Conservation (phyloP, 2,888 invertebrate genomes). For the Ormyrus pomaceus region DNA sequence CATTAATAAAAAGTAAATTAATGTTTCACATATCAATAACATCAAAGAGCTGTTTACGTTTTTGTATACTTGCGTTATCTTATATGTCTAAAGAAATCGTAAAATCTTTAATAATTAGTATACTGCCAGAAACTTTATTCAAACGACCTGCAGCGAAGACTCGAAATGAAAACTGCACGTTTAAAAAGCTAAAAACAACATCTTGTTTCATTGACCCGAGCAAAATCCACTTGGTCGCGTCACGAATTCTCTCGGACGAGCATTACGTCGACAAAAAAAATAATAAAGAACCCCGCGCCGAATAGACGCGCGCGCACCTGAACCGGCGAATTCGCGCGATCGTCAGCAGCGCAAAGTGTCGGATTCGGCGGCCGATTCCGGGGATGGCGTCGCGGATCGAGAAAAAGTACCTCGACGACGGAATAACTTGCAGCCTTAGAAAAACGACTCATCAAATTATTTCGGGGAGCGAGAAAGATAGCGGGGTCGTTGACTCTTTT, state of each 20-base stretch:
- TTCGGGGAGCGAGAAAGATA: conserved; percentile 48
- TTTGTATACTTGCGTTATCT: too few relatives aligned
- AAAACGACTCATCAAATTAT: conserved; percentile 69
- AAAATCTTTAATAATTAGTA: too few relatives aligned
- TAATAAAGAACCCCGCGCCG: not conserved
- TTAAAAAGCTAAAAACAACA: not conserved
- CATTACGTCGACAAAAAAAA: not conserved
- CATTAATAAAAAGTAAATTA: too few relatives aligned
- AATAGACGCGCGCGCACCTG: not conserved
- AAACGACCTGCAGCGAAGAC: too few relatives aligned
- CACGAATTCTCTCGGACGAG: not conserved
- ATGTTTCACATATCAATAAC: too few relatives aligned
- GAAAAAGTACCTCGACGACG: conserved; percentile 8
- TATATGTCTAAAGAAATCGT: too few relatives aligned
- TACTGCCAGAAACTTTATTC: too few relatives aligned
- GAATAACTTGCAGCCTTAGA: conserved; percentile 58
- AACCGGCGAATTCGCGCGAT: conserved; percentile 26
- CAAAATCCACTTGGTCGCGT: not conserved
- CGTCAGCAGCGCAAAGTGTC: conserved; percentile 35
- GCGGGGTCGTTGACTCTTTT: conserved; percentile 64
- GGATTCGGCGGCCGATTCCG: conserved; percentile 33
- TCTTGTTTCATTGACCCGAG: conserved; percentile 25
- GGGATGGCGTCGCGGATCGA: conserved; percentile 11
- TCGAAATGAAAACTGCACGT: too few relatives aligned
- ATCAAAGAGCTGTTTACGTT: too few relatives aligned